Conservation (phyloP, 1,140 invertebrate genomes). For the Sminthurinus signatus region DNA sequence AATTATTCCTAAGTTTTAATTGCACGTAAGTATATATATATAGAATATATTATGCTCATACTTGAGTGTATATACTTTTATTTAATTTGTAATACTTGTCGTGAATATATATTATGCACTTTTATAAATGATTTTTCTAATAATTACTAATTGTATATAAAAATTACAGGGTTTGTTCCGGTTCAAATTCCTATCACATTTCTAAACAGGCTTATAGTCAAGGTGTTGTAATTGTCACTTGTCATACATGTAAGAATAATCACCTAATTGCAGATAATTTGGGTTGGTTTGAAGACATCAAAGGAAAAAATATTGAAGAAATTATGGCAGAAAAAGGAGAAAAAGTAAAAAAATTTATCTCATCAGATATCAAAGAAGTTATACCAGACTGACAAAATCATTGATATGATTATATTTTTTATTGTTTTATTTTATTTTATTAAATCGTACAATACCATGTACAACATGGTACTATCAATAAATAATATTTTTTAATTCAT, state of each 20-base stretch:
- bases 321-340: slow-evolving; percentile 51
- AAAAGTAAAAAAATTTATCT: slow-evolving; percentile 42
- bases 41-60: not conserved
- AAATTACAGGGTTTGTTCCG: slow-evolving; percentile 31
- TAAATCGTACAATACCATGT: not conserved
- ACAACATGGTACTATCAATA: too few species aligned
- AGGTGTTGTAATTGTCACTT: slow-evolving; percentile 53
- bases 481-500: too few species aligned
- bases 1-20: slow-evolving; percentile 34
- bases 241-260: slow-evolving; percentile 49
- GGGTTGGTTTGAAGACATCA: slow-evolving; percentile 51
- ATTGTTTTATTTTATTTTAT: too few species aligned
- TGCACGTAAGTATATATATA: slow-evolving; percentile 37
- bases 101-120: not conserved
- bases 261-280: slow-evolving; percentile 55
- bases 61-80: not conserved
- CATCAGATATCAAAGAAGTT: slow-evolving; percentile 26
- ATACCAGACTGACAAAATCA: slow-evolving; percentile 12
- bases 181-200: slow-evolving; percentile 46
- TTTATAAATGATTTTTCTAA: not conserved
- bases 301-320: slow-evolving; percentile 51
- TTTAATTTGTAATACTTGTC: slow-evolving; percentile 1
- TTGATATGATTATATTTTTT: not conserved
- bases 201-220: slow-evolving; percentile 50
- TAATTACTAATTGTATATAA: not conserved